phyloP scores from a whole-genome alignment of 2,888 invertebrate genomes.

The Drosophila limbata region DNA sequence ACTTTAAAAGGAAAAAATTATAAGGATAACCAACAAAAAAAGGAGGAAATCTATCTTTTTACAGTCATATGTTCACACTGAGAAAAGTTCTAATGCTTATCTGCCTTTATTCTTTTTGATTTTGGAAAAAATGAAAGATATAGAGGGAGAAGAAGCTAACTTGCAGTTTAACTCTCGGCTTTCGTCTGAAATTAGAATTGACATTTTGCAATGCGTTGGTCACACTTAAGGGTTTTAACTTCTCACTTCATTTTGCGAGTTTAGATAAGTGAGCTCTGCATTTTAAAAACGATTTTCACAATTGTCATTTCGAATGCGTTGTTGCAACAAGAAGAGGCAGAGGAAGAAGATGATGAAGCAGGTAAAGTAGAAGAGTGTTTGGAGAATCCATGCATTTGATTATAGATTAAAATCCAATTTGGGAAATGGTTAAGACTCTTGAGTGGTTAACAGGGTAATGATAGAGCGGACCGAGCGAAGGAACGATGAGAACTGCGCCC shows the following conservation, averaged over 20 bases:
- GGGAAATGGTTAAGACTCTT: slow-evolving; percentile 16
- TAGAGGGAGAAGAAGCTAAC: no score
- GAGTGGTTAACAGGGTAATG: slow-evolving; percentile 10
- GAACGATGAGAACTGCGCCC: slow-evolving; percentile 37
- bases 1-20: no score
- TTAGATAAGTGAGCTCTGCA: neutral
- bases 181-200: neutral
- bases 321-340: neutral
- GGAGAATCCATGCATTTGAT: slow-evolving; percentile 20
- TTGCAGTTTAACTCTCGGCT: no score
- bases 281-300: neutral
- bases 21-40: no score
- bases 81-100: no score
- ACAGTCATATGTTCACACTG: no score
- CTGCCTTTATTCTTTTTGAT: no score
- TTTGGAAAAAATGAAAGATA: no score
- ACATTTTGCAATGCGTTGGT: neutral
- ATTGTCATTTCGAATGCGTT: neutral
- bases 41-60: no score
- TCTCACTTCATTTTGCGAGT: neutral
- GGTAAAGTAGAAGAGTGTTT: neutral
- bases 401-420: slow-evolving; percentile 31
- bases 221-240: neutral
- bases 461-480: neutral
- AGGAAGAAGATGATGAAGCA: neutral